Base-by-base conservation (phyloP, 2,888 invertebrate species). In the Sesia apiformis region DNA sequence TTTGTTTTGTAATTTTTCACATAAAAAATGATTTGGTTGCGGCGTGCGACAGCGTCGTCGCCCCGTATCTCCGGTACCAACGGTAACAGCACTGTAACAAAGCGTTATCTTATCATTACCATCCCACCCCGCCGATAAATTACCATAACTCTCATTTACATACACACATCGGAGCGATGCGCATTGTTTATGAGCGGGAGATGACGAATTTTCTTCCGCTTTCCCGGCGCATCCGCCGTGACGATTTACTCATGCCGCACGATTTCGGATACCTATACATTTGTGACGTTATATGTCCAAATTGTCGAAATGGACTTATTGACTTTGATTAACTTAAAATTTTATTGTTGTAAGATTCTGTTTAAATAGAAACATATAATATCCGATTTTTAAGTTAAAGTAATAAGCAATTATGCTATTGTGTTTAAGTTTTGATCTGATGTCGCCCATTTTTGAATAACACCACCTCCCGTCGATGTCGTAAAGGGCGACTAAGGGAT, bases 141-240 rank as follows among this genome's bases (percentile, higher is more conserved):
- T 88, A 84, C 78, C 85, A 84, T 84, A 83, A 79, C 82, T 78
- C 81, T 81, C 81, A 88, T 88, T 86, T 83, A 78, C 84, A 85
- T 88, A 81, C 81, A 81, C 78, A 81, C 81, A 81, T 77, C 75
- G 70, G 71, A 71, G 73, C 72, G 69, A 67, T 74, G 70, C 66
- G 76, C 78, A 75, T 84, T 86, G 84, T 85, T 86, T 85, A 84
- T 75, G 82, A 74, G 69, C 76, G 74, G 72, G 77, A 81, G 78
- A 84, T 87, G 88, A 88, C 84, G 78, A 79, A 86, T 84, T 84
- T 85, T 84, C 88, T 88, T 87, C 87, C 87, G 86, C 71, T 84
- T 75, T 78, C 72, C 7, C 46, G 46, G 8, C 40, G 7, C 39
- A 52, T 52, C 39, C 52, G 8, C 8, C 38, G n/a, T n/a, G 8